Conservation (phyloP, 2,888 invertebrate species). For the Lasiommata megera region DNA sequence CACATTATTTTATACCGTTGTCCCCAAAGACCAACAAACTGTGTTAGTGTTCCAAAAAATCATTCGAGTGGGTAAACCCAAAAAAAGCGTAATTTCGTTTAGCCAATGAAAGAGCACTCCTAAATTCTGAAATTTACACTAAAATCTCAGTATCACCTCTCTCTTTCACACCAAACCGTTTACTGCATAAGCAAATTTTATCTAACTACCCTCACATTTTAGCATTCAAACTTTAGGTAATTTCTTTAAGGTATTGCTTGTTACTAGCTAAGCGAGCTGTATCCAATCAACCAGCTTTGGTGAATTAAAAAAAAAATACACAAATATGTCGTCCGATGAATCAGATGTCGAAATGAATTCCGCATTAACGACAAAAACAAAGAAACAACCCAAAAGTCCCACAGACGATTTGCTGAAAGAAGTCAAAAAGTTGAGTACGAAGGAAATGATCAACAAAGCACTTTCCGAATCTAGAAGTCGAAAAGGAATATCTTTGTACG, state of each 20-base stretch:
- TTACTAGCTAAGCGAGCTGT: not conserved
- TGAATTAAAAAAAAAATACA: conserved; percentile 29
- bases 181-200: not conserved
- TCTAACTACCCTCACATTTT: not conserved
- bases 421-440: conserved; percentile 53
- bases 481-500: conserved; percentile 64
- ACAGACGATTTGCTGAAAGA: conserved; percentile 21
- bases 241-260: conserved; percentile 11
- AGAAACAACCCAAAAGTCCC: conserved; percentile 25
- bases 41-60: too few relatives aligned
- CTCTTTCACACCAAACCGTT: not conserved
- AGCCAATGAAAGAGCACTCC: too few relatives aligned
- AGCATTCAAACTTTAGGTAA: not conserved
- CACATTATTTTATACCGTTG: too few relatives aligned
- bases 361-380: conserved; percentile 26
- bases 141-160: not conserved
- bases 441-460: conserved; percentile 59
- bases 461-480: conserved; percentile 50
- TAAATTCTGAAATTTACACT: too few relatives aligned
- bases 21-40: too few relatives aligned
- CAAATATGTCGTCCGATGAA: conserved; percentile 37
- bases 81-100: too few relatives aligned
- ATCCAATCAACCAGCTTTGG: conserved; percentile 36
- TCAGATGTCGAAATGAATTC: conserved; percentile 9
- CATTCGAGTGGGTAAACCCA: too few relatives aligned